Conservation (phyloP, 2,113 vertebrate species). For the Polyodon spathula region DNA sequence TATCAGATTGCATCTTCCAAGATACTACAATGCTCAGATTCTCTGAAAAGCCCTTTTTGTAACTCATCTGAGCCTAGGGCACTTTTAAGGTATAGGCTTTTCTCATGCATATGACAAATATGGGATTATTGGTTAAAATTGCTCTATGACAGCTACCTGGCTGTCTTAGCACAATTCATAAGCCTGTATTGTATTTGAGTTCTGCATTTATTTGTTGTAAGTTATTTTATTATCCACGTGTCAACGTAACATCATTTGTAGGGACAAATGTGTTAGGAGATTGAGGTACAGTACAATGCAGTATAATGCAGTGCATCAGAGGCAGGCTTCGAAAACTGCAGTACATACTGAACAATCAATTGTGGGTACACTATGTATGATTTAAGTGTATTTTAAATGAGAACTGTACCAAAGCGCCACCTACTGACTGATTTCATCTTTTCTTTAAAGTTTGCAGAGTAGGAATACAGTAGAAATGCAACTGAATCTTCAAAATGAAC, state of each 20-base stretch:
- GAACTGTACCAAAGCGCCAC: slow-evolving; percentile 65
- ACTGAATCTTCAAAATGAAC: slow-evolving; percentile 22
- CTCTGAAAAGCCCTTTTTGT: background rate
- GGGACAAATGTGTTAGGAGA: too few relatives aligned
- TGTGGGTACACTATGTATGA: slow-evolving; percentile 30
- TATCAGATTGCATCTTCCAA: slow-evolving; percentile 18
- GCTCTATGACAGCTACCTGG: slow-evolving; percentile 7
- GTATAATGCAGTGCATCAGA: too few relatives aligned
- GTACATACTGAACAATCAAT: too few relatives aligned
- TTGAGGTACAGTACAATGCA: too few relatives aligned
- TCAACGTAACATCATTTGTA: too few relatives aligned
- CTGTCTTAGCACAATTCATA: background rate
- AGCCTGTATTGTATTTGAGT: too few relatives aligned
- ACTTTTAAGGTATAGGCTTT: slow-evolving; percentile 12
- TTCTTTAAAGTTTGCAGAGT: too few relatives aligned
- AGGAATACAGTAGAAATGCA: slow-evolving; percentile 28
- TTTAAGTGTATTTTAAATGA: slow-evolving; percentile 27
- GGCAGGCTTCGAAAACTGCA: too few relatives aligned
- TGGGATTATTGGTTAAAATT: background rate
- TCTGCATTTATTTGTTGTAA: too few relatives aligned
- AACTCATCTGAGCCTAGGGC: slow-evolving; percentile 10
- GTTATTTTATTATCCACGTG: too few relatives aligned
- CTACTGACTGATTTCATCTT: slow-evolving; percentile 45
- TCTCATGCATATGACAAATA: slow-evolving; percentile 10
- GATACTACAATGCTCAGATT: slow-evolving; percentile 3